These are phyloP conservation scores for Rousettus leschenaultii DNA, from an alignment of 2,113 vertebrate species.

Conservation along the genomic window DNA sequence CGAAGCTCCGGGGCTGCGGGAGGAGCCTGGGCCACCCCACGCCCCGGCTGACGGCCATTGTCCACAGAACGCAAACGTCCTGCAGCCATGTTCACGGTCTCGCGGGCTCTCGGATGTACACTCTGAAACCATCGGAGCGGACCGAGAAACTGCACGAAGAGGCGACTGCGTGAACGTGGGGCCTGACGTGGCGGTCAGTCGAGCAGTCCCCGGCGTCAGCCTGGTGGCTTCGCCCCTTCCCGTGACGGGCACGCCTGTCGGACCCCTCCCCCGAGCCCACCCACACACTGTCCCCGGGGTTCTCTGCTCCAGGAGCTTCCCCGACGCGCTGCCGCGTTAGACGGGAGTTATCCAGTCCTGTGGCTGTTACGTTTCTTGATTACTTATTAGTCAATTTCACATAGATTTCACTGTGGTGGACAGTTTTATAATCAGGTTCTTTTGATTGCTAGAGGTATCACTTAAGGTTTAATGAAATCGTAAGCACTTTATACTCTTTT, in stretches of 20 bases:
- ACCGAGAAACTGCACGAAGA: background rate
- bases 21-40: fast-evolving
- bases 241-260: background rate
- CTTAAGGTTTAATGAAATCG: background rate
- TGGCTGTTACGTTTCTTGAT: background rate
- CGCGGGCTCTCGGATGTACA: fast-evolving
- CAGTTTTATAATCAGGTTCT: background rate
- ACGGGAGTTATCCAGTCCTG: background rate
- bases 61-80: background rate
- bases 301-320: background rate
- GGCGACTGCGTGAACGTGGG: fast-evolving
- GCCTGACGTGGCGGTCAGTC: fast-evolving
- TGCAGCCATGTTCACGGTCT: fast-evolving
- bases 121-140: background rate
- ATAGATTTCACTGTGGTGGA: background rate
- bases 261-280: background rate
- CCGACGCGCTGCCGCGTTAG: fast-evolving
- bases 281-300: fast-evolving
- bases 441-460: background rate
- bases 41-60: too few relatives aligned
- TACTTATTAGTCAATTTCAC: background rate
- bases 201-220: fast-evolving
- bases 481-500: background rate
- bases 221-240: background rate
- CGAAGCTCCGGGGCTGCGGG: background rate